These are phyloP conservation scores for Lerema accius DNA, from an alignment of 1,140 invertebrate species.

Conservation along the genomic window DNA sequence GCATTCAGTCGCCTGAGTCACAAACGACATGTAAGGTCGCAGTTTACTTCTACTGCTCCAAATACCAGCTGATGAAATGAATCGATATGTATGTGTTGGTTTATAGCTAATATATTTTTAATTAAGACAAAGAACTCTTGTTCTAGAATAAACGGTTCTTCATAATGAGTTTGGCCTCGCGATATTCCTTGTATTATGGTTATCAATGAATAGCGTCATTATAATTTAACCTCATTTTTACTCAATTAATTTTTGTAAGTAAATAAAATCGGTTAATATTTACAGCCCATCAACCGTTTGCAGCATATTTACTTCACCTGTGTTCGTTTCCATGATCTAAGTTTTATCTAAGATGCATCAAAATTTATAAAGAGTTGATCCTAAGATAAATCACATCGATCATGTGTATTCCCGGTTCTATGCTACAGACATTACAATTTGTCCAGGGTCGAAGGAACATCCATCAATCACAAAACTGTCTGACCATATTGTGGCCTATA, in stretches of 20 bases:
- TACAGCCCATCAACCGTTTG: too few relatives aligned
- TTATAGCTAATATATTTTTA: not conserved
- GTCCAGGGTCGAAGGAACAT: not conserved
- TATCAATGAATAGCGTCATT: not conserved
- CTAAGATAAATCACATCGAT: too few relatives aligned
- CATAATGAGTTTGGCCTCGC: not conserved
- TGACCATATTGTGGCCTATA: not conserved
- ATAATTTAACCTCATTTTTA: not conserved
- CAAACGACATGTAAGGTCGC: constrained; percentile 24
- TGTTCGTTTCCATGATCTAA: too few relatives aligned
- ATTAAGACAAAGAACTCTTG: not conserved
- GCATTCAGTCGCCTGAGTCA: constrained; percentile 27
- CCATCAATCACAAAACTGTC: not conserved
- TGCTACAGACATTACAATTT: too few relatives aligned
- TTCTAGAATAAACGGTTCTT: not conserved
- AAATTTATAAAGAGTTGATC: too few relatives aligned
- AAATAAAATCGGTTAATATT: too few relatives aligned
- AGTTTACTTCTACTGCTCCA: constrained; percentile 21
- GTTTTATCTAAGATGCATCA: too few relatives aligned
- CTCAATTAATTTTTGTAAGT: too few relatives aligned
- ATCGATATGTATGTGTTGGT: not conserved
- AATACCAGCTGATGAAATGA: constrained; percentile 14
- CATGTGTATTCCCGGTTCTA: too few relatives aligned
- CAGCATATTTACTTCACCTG: too few relatives aligned
- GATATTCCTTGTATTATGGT: not conserved